phyloP scores from a whole-genome alignment of 2,888 invertebrate species.

The Drosophila greeni region DNA sequence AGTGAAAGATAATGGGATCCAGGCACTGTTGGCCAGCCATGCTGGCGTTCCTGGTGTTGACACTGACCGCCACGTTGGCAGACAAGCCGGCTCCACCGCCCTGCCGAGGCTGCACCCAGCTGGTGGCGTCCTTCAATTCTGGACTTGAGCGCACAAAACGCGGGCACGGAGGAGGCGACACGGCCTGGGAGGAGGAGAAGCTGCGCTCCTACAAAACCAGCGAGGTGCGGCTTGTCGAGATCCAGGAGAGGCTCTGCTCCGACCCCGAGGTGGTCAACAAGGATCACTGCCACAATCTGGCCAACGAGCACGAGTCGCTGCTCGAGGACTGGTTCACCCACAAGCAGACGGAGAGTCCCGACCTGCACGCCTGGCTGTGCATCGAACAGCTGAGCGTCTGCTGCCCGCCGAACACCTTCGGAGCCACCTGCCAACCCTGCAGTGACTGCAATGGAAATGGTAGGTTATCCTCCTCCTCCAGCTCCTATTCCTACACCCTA shows the following conservation, averaged over 20 bases:
- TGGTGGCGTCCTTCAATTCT: constrained; percentile 87
- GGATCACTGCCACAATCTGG: constrained; percentile 89
- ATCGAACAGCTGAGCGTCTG: constrained; percentile 87
- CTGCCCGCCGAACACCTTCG: constrained; percentile 91
- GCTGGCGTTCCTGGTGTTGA: constrained; percentile 8
- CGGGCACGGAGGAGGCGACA: constrained; percentile 94
- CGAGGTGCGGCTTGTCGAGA: constrained; percentile 93
- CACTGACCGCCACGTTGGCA: constrained; percentile 7
- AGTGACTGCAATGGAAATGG: constrained; percentile 89
- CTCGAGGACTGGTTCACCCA: constrained; percentile 95
- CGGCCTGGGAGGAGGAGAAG: constrained; percentile 95
- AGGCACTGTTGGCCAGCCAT: neutral
- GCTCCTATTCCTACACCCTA: neutral
- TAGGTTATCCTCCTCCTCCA: constrained; percentile 12
- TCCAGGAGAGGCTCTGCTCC: constrained; percentile 91
- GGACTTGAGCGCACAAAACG: constrained; percentile 90
- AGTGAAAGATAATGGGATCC: constrained; percentile 12
- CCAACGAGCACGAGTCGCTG: constrained; percentile 88
- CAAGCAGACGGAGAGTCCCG: constrained; percentile 80
- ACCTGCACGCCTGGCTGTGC: constrained; percentile 88
- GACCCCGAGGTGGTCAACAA: constrained; percentile 86
- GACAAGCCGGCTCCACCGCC: constrained; percentile 35
- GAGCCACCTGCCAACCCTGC: constrained; percentile 89
- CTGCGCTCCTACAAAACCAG: constrained; percentile 89
- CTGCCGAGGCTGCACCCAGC: constrained; percentile 83